Percentiles rank a stretch among this genome's conserved stretches.
Conservation (phyloP, 2,888 invertebrate genomes). For the Hydraecia micacea region DNA sequence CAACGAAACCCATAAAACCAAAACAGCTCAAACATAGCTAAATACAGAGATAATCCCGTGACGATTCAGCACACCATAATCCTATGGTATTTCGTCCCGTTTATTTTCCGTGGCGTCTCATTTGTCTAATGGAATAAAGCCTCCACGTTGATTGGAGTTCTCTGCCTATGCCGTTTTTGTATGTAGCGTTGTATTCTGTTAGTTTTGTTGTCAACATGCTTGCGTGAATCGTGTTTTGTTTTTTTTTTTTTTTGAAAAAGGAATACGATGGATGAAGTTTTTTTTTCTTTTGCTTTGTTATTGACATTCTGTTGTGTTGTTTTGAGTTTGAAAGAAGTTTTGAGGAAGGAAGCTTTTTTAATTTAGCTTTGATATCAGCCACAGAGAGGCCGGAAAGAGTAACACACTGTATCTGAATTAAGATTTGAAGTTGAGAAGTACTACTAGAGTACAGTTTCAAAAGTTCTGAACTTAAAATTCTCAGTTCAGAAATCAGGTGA, state of each 20-base stretch:
- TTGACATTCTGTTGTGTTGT: neutral
- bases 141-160: slow-evolving; percentile 70
- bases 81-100: slow-evolving; percentile 59
- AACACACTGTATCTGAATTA: no score
- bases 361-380: neutral
- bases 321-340: neutral
- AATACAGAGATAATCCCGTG: slow-evolving; percentile 42
- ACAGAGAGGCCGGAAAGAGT: neutral
- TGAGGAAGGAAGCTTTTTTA: slow-evolving; percentile 7
- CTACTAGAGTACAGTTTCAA: neutral
- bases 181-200: slow-evolving; percentile 45
- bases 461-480: neutral
- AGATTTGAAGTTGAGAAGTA: neutral
- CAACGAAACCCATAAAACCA: neutral
- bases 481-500: no score
- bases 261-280: neutral
- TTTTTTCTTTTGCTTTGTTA: slow-evolving; percentile 18
- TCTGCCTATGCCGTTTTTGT: slow-evolving; percentile 60
- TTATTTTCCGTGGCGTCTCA: slow-evolving; percentile 69
- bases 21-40: slow-evolving; percentile 21
- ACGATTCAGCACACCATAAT: slow-evolving; percentile 47
- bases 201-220: slow-evolving; percentile 42
- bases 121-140: slow-evolving; percentile 75
- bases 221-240: slow-evolving; percentile 18
- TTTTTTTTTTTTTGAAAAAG: slow-evolving; percentile 11